Evolutionary conservation across 2,113 vertebrate genomes (phyloP).

Genomic region (Galbula dea): DNA sequence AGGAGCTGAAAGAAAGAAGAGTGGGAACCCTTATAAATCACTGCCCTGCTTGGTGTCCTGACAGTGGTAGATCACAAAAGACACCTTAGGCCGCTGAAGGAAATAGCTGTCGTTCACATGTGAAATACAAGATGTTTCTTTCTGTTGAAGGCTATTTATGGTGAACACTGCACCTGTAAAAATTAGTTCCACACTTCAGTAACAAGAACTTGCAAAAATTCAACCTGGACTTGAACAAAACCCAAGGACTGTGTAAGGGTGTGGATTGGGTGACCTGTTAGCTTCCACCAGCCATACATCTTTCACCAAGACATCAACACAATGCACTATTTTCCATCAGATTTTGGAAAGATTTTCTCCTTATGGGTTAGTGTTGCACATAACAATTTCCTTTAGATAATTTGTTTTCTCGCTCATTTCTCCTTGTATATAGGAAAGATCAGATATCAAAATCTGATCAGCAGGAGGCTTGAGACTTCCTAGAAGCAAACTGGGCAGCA

Average conservation of each 20-base stretch:
- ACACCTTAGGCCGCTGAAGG: neutral
- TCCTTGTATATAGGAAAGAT: neutral
- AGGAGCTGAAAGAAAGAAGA: neutral
- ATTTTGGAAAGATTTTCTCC: neutral
- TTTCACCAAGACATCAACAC: neutral
- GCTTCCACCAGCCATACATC: fast-evolving
- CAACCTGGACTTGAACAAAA: neutral
- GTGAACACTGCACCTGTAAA: neutral
- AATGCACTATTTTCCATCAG: fast-evolving
- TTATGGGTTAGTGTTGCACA: neutral
- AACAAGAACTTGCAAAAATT: neutral
- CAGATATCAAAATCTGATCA: neutral
- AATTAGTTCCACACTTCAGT: neutral
- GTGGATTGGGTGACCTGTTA: fast-evolving
- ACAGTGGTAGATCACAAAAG: neutral
- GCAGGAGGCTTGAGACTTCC: neutral
- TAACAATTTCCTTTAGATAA: neutral
- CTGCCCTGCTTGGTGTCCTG: fast-evolving
- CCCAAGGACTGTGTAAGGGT: fast-evolving
- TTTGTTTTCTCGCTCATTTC: neutral
- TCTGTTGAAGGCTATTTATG: neutral
- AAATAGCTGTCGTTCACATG: neutral
- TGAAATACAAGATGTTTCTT: neutral
- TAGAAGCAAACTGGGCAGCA: neutral
- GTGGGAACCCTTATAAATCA: neutral